phyloP scores from a whole-genome alignment of 2,113 vertebrate species.

The Plotosus lineatus region DNA sequence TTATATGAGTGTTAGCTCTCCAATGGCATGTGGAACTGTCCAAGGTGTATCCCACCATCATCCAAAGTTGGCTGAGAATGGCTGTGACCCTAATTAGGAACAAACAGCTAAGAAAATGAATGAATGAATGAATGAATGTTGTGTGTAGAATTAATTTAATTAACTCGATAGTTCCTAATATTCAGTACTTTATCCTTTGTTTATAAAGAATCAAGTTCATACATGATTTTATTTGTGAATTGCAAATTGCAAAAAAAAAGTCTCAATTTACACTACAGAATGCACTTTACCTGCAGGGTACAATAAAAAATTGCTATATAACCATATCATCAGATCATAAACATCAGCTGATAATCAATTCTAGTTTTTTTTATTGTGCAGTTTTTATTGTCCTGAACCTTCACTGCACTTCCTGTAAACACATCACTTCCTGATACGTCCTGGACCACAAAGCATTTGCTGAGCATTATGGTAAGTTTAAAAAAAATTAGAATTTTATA shows the following conservation, averaged over 20 bases:
- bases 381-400: background rate
- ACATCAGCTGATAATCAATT: background rate
- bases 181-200: no score
- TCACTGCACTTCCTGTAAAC: background rate
- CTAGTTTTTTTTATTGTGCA: background rate
- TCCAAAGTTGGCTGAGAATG: no score
- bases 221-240: background rate
- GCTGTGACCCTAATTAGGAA: no score
- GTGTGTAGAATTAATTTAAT: no score
- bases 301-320: background rate
- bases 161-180: no score
- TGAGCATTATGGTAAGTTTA: no score
- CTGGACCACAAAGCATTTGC: background rate
- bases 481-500: no score
- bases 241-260: background rate
- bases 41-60: no score
- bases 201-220: background rate
- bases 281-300: background rate
- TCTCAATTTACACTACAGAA: background rate
- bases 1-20: no score
- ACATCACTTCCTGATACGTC: background rate
- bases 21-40: no score
- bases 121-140: no score
- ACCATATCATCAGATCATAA: background rate
- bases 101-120: no score